Percentiles rank a stretch among this genome's conserved stretches.
Conservation (phyloP, 2,797 vertebrate genomes). For the Microhierax caerulescens region DNA sequence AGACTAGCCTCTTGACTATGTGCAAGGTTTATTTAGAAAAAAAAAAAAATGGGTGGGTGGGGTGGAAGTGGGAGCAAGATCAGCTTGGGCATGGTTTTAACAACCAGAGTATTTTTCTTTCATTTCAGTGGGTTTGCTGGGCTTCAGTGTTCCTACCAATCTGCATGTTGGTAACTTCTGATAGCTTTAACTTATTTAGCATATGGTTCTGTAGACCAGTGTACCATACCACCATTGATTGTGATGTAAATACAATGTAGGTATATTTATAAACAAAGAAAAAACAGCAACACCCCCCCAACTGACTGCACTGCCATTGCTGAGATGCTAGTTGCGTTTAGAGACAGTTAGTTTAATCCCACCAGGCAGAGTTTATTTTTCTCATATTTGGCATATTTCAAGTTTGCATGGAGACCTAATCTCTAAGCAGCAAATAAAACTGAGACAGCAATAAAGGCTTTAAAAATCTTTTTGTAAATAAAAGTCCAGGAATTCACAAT, state of each 20-base stretch:
- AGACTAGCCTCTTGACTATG: not conserved
- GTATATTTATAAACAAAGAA: not conserved
- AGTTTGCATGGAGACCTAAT: not conserved
- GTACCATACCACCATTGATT: not conserved
- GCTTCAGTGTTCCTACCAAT: not conserved
- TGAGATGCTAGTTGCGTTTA: not conserved
- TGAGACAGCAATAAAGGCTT: not conserved
- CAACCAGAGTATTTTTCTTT: not conserved
- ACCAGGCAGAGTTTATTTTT: not conserved
- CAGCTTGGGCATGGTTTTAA: not conserved
- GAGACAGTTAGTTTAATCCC: not conserved
- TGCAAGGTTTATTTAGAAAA: not conserved
- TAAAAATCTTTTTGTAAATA: conserved; percentile 22
- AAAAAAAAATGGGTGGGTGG: not conserved
- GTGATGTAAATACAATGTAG: not conserved
- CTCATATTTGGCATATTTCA: not conserved
- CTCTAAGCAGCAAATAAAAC: not conserved
- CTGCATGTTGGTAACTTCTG: not conserved
- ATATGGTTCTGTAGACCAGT: not conserved
- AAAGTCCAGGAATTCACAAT: not conserved
- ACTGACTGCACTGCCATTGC: not conserved
- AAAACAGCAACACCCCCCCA: not conserved
- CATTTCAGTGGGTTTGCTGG: not conserved
- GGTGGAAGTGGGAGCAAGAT: not conserved
- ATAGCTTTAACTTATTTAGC: not conserved